Conservation (phyloP, 2,113 vertebrate genomes). For the Sprattus sprattus region DNA sequence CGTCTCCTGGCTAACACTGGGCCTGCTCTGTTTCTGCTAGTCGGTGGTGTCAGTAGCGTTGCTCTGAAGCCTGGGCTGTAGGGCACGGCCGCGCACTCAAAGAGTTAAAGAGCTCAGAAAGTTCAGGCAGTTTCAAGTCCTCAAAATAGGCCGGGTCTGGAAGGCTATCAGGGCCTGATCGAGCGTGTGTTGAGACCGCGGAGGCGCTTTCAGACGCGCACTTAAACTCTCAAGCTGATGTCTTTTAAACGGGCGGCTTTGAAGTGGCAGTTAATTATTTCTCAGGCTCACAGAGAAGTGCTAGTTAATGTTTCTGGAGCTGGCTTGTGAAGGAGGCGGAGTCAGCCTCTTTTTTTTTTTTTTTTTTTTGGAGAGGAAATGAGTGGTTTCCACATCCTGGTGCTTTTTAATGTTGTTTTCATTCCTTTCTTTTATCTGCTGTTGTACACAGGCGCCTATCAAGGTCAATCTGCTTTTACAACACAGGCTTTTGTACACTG, state of each 20-base stretch:
- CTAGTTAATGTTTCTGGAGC: slow-evolving; percentile 18
- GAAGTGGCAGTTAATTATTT: slow-evolving; percentile 8
- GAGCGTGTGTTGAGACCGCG: background rate
- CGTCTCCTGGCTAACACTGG: background rate
- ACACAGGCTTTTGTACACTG: background rate
- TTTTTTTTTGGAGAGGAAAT: background rate
- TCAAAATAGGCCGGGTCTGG: background rate
- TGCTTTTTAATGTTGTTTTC: slow-evolving; percentile 3
- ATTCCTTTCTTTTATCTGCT: background rate
- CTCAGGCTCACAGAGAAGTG: background rate
- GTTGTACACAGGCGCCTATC: background rate
- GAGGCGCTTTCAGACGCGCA: background rate
- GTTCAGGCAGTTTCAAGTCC: background rate
- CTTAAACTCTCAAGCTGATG: background rate
- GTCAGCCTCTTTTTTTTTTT: background rate
- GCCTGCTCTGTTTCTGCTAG: background rate
- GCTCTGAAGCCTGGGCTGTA: background rate
- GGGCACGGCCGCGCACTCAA: background rate
- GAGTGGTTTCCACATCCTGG: slow-evolving; percentile 7
- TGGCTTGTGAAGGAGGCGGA: background rate
- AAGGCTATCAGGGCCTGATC: background rate
- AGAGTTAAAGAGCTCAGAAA: background rate
- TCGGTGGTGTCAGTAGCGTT: background rate
- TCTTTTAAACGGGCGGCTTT: background rate
- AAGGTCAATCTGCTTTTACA: background rate